These are phyloP conservation scores for Chelon labrosus DNA, from an alignment of 2,797 vertebrate genomes.

Conservation along the genomic window DNA sequence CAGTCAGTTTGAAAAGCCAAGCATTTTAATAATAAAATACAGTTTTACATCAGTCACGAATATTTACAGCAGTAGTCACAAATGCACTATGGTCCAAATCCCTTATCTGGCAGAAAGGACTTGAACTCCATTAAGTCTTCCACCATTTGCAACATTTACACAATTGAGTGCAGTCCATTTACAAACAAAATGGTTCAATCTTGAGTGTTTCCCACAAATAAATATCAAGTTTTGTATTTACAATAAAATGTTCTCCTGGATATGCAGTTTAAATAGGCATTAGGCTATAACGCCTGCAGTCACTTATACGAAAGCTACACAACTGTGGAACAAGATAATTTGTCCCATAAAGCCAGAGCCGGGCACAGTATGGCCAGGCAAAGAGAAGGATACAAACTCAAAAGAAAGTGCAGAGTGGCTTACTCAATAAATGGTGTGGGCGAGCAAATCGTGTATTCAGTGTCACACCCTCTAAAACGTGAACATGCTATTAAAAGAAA, in stretches of 20 bases:
- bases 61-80: slow-evolving; percentile 78
- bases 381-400: slow-evolving; percentile 25
- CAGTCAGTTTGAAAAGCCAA: slow-evolving; percentile 26
- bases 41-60: slow-evolving; percentile 57
- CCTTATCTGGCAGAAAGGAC: neutral
- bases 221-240: slow-evolving; percentile 61
- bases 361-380: slow-evolving; percentile 15
- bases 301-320: slow-evolving; percentile 44
- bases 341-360: slow-evolving; percentile 31
- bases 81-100: slow-evolving; percentile 23
- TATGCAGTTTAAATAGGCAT: slow-evolving; percentile 46
- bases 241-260: slow-evolving; percentile 44
- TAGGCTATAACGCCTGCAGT: slow-evolving; percentile 23
- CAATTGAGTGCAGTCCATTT: slow-evolving; percentile 43
- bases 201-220: slow-evolving; percentile 54
- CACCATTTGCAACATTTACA: slow-evolving; percentile 17
- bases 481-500: neutral
- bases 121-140: neutral
- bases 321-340: slow-evolving; percentile 31
- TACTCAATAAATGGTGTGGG: slow-evolving; percentile 28
- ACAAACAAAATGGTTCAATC: slow-evolving; percentile 12
- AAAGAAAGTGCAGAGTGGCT: slow-evolving; percentile 45
- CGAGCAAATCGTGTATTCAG: neutral
- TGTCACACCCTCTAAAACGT: slow-evolving; percentile 11
- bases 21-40: slow-evolving; percentile 70